Percentiles rank a stretch among this genome's conserved stretches.
phyloP scores from a whole-genome alignment of 2,113 vertebrate genomes.

The Melanerpes formicivorus region DNA sequence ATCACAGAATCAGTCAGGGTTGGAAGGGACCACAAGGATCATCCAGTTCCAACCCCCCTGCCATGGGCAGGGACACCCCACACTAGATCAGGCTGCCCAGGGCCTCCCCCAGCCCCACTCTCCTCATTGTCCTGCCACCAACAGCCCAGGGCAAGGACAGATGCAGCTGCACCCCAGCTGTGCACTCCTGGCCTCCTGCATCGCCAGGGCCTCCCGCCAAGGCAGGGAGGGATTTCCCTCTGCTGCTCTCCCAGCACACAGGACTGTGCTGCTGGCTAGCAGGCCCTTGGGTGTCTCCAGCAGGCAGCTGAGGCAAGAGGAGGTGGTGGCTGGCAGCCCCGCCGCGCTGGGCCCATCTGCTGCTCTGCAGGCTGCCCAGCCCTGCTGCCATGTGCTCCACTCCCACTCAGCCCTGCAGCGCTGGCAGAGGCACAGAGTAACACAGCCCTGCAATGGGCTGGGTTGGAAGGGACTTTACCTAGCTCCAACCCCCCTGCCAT shows the following conservation, averaged over 20 bases:
- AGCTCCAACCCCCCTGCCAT: no score
- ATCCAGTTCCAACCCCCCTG: no score
- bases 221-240: not conserved
- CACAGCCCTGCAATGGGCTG: no score
- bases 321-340: not conserved
- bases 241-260: not conserved
- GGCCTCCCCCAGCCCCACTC: rapidly evolving
- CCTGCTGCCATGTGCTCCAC: not conserved
- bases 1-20: no score
- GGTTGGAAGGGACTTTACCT: no score
- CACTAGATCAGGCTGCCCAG: no score
- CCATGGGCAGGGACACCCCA: no score
- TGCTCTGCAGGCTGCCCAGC: not conserved
- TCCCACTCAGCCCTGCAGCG: rapidly evolving
- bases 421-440: not conserved
- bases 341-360: rapidly evolving
- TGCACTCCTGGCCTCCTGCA: not conserved
- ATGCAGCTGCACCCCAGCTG: rapidly evolving
- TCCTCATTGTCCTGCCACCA: not conserved
- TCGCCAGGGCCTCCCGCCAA: rapidly evolving
- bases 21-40: no score
- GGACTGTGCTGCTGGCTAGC: not conserved
- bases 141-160: not conserved
- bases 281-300: not conserved
- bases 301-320: not conserved